phyloP scores from a whole-genome alignment of 2,113 vertebrate species.

The Danionella cerebrum region DNA sequence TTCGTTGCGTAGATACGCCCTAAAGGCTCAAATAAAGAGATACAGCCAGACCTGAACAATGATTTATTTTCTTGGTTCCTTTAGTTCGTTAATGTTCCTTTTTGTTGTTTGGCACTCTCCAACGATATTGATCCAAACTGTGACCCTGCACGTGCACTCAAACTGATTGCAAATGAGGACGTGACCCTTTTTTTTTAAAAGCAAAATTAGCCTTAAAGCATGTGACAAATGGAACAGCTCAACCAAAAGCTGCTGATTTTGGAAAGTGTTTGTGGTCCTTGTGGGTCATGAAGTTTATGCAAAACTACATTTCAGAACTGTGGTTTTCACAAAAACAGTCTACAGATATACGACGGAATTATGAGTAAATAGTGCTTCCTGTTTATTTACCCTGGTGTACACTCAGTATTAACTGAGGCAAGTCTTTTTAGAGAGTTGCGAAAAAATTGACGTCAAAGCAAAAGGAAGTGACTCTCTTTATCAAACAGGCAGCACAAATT shows the following conservation, averaged over 20 bases:
- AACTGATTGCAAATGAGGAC: conserved; percentile 1
- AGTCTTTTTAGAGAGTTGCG: not conserved
- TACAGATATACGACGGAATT: not conserved
- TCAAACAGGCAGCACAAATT: not conserved
- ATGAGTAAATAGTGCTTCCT: conserved; percentile 12
- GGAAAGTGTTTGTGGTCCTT: not conserved
- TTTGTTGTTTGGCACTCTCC: not conserved
- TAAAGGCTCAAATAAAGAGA: too few relatives aligned
- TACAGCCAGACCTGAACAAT: not conserved
- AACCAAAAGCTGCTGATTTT: not conserved
- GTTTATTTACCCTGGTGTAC: conserved; percentile 19
- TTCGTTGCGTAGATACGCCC: too few relatives aligned
- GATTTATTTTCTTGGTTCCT: not conserved
- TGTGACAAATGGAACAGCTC: not conserved
- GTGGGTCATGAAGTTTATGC: not conserved
- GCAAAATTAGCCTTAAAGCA: not conserved
- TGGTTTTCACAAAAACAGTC: not conserved
- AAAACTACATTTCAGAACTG: not conserved
- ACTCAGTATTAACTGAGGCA: not conserved
- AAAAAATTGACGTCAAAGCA: not conserved
- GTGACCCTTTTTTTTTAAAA: not conserved
- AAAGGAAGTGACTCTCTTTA: conserved; percentile 20
- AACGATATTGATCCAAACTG: not conserved
- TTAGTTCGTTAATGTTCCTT: not conserved
- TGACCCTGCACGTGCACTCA: not conserved